Conservation (phyloP, 2,113 vertebrate genomes). For the Pterocles gutturalis region DNA sequence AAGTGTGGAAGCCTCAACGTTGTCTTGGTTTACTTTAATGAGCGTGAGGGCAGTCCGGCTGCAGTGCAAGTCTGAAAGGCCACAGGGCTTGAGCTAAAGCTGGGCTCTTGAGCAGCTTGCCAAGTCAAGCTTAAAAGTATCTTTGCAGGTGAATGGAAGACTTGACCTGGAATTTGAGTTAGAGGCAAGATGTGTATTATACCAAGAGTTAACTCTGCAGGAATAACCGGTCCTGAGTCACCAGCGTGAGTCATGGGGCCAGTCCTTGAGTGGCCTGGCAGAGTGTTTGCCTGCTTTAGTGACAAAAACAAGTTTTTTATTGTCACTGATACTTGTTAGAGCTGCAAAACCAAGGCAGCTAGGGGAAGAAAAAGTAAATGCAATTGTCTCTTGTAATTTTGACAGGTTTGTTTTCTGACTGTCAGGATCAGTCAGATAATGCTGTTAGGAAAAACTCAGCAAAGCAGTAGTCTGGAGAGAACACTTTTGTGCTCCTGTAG, state of each 20-base stretch:
- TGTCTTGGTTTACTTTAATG: not conserved
- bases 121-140: not conserved
- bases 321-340: not conserved
- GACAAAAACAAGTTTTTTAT: not conserved
- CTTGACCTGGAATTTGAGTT: not conserved
- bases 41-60: not conserved
- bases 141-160: not conserved
- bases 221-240: not conserved
- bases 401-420: not conserved
- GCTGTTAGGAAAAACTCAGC: not conserved
- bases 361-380: not conserved
- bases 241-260: not conserved
- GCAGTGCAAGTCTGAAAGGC: not conserved
- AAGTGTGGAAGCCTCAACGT: not conserved
- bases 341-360: not conserved
- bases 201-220: not conserved
- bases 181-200: not conserved
- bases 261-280: not conserved
- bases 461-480: not conserved
- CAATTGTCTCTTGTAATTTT: not conserved
- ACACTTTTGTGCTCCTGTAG: not conserved
- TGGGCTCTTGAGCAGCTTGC: not conserved
- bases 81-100: not conserved
- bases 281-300: not conserved
- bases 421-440: not conserved